phyloP scores from a whole-genome alignment of 1,140 invertebrate genomes.

The Eupristina koningsbergeri region DNA sequence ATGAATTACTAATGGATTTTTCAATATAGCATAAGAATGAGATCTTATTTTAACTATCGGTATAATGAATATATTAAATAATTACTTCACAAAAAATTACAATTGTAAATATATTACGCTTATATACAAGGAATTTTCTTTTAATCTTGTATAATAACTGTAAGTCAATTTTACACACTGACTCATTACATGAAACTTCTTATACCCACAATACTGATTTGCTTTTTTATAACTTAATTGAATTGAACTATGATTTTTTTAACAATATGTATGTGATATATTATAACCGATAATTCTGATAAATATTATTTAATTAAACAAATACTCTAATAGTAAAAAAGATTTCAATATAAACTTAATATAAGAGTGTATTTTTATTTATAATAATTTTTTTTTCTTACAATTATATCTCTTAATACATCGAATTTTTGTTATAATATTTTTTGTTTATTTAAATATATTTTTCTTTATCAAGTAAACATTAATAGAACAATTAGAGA shows the following conservation, averaged over 20 bases:
- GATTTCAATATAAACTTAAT: neutral
- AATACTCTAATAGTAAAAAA: neutral
- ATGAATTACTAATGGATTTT: constrained; percentile 36
- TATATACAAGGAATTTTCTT: constrained; percentile 23
- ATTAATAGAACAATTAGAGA: neutral
- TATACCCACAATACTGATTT: neutral
- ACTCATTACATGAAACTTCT: constrained; percentile 17
- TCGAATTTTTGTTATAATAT: neutral
- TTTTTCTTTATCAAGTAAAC: neutral
- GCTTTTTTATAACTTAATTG: constrained; percentile 8
- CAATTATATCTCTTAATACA: neutral
- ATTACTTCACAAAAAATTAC: constrained; percentile 18
- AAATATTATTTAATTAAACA: constrained; percentile 32
- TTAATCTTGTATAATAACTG: constrained; percentile 27
- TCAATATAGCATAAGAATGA: constrained; percentile 30
- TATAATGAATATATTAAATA: constrained; percentile 13
- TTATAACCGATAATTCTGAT: neutral
- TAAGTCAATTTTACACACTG: neutral
- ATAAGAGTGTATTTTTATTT: constrained; percentile 26
- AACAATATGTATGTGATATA: constrained; percentile 21
- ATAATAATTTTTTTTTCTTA: constrained; percentile 11
- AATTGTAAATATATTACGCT: constrained; percentile 32
- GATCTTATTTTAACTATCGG: constrained; percentile 35
- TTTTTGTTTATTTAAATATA: constrained; percentile 23
- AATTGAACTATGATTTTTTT: constrained; percentile 13